Base-by-base conservation (phyloP, 1,140 invertebrate species). In the Apis florea region DNA sequence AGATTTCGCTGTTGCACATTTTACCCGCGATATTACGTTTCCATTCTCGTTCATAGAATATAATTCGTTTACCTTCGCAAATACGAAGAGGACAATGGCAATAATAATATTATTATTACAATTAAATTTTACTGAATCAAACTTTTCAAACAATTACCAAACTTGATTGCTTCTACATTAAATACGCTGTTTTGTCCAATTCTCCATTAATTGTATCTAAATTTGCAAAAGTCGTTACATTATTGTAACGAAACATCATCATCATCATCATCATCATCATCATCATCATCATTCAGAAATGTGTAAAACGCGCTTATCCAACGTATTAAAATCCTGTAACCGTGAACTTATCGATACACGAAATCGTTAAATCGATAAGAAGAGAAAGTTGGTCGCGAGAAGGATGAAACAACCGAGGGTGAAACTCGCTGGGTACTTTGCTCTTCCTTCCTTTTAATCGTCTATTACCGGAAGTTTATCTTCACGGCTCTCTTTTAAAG, bases 311-410 rank as follows among this genome's bases (percentile, higher is more conserved):
- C 24, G 54, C 53, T 63, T 63, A 79, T 53, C 47, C 21, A 79
- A 63, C 49, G 24, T 53, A 59, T 63, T 51, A 53, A 26, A 51
- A 61, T 49, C 56, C 31, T 59, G 6, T 17, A 40, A 21, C 26
- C 26, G 10, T n/a, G 13, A 63, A 19, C 26, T 40, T 69, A 15
- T 58, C 24, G 68, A 72, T 72, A 72, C 54, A 72, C 26, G 49
- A 26, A 63, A 72, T 79, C 68, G 77, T 79, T 79, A 63, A 72
- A 58, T 63, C 58, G 72, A 79, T 68, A 78, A 63, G 58, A n/a
- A 26, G 21, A 21, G 77, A 72, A 72, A 79, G 58, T 79, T 79
- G 15, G 24, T 26, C 21, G 2, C 11, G 21, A 17, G 49, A 56
- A 19, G n/a, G 49, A 15, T 21, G 15, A 31, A 19, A n/a, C 9